A percentile compares a stretch with the other conserved stretches of the same genome.
Conservation (phyloP, 2,113 vertebrate species). For the Pollachius pollachius region DNA sequence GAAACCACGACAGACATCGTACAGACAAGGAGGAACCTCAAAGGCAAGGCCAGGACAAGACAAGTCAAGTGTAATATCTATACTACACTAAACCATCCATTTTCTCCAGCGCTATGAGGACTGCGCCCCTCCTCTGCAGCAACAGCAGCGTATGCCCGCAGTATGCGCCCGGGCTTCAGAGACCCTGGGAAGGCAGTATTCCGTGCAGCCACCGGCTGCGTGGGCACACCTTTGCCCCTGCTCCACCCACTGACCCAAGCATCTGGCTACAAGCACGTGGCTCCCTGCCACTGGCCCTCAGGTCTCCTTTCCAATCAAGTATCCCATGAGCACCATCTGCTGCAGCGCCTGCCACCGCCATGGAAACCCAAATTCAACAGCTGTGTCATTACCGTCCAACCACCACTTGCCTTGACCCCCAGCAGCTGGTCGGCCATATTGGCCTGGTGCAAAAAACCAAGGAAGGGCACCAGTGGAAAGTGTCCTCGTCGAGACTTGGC, state of each 20-base stretch:
- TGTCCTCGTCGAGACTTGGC: slow-evolving; percentile 40
- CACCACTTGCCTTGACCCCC: slow-evolving; percentile 54
- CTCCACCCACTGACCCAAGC: slow-evolving; percentile 49
- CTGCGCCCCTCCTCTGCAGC: too few relatives aligned
- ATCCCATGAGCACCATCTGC: slow-evolving; percentile 69
- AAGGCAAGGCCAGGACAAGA: too few relatives aligned
- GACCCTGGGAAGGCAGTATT: slow-evolving; percentile 22
- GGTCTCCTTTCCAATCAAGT: slow-evolving; percentile 57
- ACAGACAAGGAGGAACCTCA: too few relatives aligned
- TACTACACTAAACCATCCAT: too few relatives aligned
- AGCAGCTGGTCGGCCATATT: slow-evolving; percentile 68
- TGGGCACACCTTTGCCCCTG: neutral
- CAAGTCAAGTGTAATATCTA: too few relatives aligned
- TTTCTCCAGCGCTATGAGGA: too few relatives aligned
- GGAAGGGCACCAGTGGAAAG: slow-evolving; percentile 53
- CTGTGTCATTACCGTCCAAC: slow-evolving; percentile 62
- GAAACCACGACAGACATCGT: too few relatives aligned
- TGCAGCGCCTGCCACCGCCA: slow-evolving; percentile 39
- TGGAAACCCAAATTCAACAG: slow-evolving; percentile 56
- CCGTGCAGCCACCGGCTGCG: slow-evolving; percentile 58
- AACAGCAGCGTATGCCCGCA: too few relatives aligned
- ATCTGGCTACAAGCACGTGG: slow-evolving; percentile 63
- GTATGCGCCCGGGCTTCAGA: too few relatives aligned
- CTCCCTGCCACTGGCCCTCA: slow-evolving; percentile 62
- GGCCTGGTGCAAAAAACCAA: slow-evolving; percentile 29